Evolutionary conservation across 1,140 invertebrate species (phyloP).

Genomic region (Solenopsis invicta): DNA sequence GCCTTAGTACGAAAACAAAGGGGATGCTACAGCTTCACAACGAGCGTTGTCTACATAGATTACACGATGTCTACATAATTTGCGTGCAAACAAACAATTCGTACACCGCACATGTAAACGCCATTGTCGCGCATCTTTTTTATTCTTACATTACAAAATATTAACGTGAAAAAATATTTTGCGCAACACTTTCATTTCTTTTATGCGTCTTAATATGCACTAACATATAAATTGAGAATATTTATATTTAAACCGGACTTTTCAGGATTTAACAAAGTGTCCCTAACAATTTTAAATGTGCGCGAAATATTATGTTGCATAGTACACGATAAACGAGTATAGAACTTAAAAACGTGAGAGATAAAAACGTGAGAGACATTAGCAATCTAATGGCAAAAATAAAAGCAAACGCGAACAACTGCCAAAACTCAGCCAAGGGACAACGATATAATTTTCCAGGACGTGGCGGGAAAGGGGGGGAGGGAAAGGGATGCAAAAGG

Average conservation of each 20-base stretch:
- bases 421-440: conserved; percentile 51
- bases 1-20: conserved; percentile 36
- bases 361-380: conserved; percentile 49
- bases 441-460: conserved; percentile 60
- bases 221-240: not conserved
- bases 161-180: not conserved
- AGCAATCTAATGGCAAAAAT: conserved; percentile 32
- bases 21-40: not conserved
- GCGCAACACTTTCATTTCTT: not conserved
- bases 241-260: not conserved
- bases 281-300: not conserved
- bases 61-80: conserved; percentile 43
- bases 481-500: not conserved
- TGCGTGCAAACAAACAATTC: conserved; percentile 30
- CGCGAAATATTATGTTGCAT: not conserved
- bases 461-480: not conserved
- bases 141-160: not conserved
- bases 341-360: conserved; percentile 30
- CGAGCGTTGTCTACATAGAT: conserved; percentile 39
- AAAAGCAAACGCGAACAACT: conserved; percentile 53
- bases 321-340: conserved; percentile 3
- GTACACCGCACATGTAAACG: not conserved
- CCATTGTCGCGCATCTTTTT: not conserved
- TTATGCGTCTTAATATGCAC: not conserved
- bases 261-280: not conserved